These are phyloP conservation scores for Eupithecia dodoneata DNA, from an alignment of 2,888 invertebrate species.

Conservation along the genomic window DNA sequence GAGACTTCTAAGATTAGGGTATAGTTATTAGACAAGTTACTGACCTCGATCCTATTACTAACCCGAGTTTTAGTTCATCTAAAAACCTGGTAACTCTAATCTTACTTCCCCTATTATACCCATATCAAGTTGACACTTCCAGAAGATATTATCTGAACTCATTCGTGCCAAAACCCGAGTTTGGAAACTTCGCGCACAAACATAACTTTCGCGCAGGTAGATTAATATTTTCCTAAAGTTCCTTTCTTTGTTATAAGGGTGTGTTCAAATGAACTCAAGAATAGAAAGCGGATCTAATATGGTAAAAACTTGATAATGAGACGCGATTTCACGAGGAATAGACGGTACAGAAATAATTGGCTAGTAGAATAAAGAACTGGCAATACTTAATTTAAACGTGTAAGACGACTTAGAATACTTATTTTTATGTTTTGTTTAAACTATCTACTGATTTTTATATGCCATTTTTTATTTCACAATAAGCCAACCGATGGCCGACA, in stretches of 20 bases:
- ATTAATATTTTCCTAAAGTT: conserved; percentile 60
- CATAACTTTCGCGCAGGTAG: conserved; percentile 50
- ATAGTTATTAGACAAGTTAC: background rate
- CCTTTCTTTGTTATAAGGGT: conserved; percentile 53
- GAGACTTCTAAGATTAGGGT: no score
- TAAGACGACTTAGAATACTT: no score
- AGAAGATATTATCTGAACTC: conserved; percentile 23
- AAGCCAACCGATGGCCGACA: background rate
- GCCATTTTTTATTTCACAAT: background rate
- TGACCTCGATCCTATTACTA: background rate
- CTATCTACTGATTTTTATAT: no score
- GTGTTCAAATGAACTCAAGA: background rate
- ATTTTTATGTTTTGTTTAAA: no score
- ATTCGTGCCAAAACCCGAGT: conserved; percentile 22
- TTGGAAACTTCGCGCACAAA: conserved; percentile 44
- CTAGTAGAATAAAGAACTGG: background rate
- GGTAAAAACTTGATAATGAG: background rate
- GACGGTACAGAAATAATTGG: background rate
- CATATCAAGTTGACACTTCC: conserved; percentile 24
- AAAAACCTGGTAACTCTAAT: background rate
- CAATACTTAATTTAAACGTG: background rate
- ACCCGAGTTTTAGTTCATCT: background rate
- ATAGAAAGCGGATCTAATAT: background rate
- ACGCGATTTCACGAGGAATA: background rate
- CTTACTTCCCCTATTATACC: conserved; percentile 14